phyloP scores from a whole-genome alignment of 2,888 invertebrate species.

The Sclerodermus sp. region DNA sequence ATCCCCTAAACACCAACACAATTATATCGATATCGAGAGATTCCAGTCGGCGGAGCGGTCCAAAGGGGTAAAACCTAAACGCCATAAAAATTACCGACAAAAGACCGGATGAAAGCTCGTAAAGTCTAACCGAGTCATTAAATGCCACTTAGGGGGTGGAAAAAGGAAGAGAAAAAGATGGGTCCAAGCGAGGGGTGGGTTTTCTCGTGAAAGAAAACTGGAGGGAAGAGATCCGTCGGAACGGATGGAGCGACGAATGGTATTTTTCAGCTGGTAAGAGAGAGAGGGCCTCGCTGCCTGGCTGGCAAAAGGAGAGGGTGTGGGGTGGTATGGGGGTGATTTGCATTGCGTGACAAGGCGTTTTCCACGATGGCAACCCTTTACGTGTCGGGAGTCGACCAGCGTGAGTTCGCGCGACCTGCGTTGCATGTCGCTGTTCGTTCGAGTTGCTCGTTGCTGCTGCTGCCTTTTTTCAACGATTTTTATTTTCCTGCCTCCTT shows the following conservation, averaged over 20 bases:
- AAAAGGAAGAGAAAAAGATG: neutral
- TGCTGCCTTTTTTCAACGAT: slow-evolving; percentile 1
- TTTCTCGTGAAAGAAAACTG: too few relatives aligned
- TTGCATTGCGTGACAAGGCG: slow-evolving; percentile 48
- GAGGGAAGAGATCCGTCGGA: too few relatives aligned
- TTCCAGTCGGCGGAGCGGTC: too few relatives aligned
- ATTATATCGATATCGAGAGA: too few relatives aligned
- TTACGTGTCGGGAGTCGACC: slow-evolving; percentile 34
- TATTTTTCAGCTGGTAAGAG: too few relatives aligned
- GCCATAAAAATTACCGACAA: too few relatives aligned
- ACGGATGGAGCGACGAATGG: too few relatives aligned
- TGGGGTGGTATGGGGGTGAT: slow-evolving; percentile 26
- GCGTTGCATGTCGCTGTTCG: slow-evolving; percentile 33
- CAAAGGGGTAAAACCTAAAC: too few relatives aligned
- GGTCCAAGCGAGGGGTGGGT: neutral
- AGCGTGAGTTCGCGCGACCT: slow-evolving; percentile 9
- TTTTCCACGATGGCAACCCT: slow-evolving; percentile 35
- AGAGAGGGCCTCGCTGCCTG: too few relatives aligned
- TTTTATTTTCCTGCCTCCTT: slow-evolving; percentile 1
- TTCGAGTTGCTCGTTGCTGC: neutral
- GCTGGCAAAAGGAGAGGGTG: neutral
- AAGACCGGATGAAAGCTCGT: too few relatives aligned
- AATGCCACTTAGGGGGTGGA: neutral
- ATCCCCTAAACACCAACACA: too few relatives aligned
- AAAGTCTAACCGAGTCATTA: too few relatives aligned